phyloP scores from a whole-genome alignment of 2,113 vertebrate genomes.

The Platycercus adscitus region DNA sequence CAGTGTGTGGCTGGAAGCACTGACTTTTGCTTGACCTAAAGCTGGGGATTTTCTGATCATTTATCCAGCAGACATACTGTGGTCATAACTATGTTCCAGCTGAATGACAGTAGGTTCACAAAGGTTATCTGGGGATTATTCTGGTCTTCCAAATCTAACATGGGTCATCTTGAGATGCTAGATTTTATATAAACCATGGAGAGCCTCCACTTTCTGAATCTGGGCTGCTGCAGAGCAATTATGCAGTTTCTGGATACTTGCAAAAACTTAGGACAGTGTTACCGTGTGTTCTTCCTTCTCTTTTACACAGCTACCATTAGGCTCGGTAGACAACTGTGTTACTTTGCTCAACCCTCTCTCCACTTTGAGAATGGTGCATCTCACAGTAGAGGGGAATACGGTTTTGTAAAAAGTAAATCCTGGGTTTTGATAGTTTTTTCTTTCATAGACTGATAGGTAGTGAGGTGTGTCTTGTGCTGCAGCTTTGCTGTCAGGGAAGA shows the following conservation, averaged over 20 bases:
- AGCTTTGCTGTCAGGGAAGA: background rate
- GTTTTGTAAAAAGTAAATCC: background rate
- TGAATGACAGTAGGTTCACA: background rate
- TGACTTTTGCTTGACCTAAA: background rate
- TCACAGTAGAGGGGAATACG: background rate
- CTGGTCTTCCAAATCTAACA: background rate
- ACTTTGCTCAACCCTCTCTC: background rate
- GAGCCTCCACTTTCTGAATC: background rate
- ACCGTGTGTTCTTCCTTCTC: background rate
- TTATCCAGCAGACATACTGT: background rate
- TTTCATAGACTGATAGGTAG: background rate
- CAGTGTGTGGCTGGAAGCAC: fast-evolving
- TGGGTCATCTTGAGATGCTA: background rate
- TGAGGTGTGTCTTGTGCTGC: background rate
- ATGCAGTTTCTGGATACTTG: background rate
- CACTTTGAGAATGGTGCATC: background rate
- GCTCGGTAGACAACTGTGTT: background rate
- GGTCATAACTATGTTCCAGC: background rate
- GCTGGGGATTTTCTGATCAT: background rate
- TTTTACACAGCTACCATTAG: background rate
- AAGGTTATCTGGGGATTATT: background rate
- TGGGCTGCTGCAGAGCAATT: background rate
- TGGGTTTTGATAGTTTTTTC: background rate
- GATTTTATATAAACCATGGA: background rate
- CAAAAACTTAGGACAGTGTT: background rate